phyloP scores from a whole-genome alignment of 1,140 invertebrate genomes.

The Artemia franciscana region DNA sequence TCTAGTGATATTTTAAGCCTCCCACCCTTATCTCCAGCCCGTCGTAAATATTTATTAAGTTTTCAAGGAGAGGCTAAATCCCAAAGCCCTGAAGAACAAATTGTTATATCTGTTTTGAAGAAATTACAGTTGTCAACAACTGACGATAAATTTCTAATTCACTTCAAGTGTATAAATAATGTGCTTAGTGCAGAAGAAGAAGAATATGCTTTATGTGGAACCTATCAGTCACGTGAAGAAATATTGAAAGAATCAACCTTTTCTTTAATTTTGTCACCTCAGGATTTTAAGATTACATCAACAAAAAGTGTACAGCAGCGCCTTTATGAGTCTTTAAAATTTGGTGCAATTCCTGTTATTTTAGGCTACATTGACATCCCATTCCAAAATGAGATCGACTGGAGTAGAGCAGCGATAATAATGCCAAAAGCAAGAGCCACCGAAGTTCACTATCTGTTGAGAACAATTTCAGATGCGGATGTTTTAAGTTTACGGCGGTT shows the following conservation, averaged over 20 bases:
- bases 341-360: conserved; percentile 74
- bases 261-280: conserved; percentile 52
- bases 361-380: conserved; percentile 60
- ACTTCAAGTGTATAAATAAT: conserved; percentile 4
- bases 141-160: conserved; percentile 5
- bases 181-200: neutral
- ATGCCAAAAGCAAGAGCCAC: conserved; percentile 66
- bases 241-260: conserved; percentile 63
- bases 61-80: conserved; percentile 33
- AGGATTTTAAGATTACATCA: conserved; percentile 39
- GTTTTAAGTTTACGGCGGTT: conserved; percentile 57
- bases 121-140: neutral
- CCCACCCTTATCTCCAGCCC: conserved; percentile 53
- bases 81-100: neutral
- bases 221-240: conserved; percentile 10
- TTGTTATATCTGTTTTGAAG: neutral
- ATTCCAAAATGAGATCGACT: conserved; percentile 56
- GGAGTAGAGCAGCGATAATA: conserved; percentile 51
- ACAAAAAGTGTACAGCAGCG: conserved; percentile 46
- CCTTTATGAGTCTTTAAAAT: conserved; percentile 60
- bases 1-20: conserved; percentile 55
- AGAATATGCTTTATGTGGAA: conserved; percentile 6
- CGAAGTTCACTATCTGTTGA: conserved; percentile 76
- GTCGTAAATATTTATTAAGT: conserved; percentile 55
- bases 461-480: conserved; percentile 66